Evolutionary conservation across 1,140 invertebrate species (phyloP), one percentile per base, ranked within the genome.

Genomic region (Manduca sexta): DNA sequence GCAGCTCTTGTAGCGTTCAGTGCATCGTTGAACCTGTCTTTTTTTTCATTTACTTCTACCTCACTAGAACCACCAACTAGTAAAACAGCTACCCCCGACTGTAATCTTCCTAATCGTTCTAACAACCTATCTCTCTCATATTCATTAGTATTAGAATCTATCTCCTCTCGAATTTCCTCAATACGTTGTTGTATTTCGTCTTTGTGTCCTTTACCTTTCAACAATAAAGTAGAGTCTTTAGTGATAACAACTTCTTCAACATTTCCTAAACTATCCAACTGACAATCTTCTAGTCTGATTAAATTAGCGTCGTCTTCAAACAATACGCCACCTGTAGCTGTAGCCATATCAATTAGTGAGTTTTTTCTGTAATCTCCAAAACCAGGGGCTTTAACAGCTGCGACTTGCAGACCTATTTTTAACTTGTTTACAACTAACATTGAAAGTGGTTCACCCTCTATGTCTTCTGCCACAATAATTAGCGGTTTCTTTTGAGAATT

Each of bases 331-430:
- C 98, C 98, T 5, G 96, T 96, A n/a, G 97, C 90, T 68, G 98
- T 93, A 4, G 98, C 98, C 93, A 99, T 98, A 74, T 99, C 98
- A 61, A 94, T 91, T 0, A 99, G 84, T 0, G 95, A 97, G 17
- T 95, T 93, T 87, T 98, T 99, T 26, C 98, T 90, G 65, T 99
- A 98, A 70, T 99, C 98, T 44, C 97, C 98, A 86, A 99, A 99
- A 6, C 98, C 98, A 47, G 98, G 98, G 1, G 98, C 97, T 83
- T 99, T 99, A 0, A 99, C 97, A 45, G 97, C 97, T 50, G 93
- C 96, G 13, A 99, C 95, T 88, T 95, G 95, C 8, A 99, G 90
- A 2, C 96, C 96, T 60, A 98, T 97, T 81, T 99, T 98, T 37
- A 99, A 86, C 64, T 91, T 88, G 71, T 95, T 95, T 1, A 95